phyloP scores from a whole-genome alignment of 2,888 invertebrate genomes.

The Ctena decussata region DNA sequence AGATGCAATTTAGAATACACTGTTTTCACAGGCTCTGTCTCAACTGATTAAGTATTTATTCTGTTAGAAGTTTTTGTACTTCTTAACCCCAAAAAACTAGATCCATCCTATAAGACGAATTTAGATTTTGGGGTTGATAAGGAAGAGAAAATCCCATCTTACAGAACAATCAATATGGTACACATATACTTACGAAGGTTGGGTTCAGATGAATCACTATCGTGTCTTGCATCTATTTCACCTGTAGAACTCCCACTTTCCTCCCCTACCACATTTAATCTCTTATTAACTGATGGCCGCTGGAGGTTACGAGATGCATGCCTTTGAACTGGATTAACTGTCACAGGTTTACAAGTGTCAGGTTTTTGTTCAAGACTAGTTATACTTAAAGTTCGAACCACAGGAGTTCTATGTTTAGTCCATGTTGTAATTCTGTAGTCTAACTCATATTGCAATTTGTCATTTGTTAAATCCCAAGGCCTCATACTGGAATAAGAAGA shows the following conservation, averaged over 20 bases:
- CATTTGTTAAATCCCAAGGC: slow-evolving; percentile 96
- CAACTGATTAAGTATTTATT: too few species aligned
- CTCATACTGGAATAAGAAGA: slow-evolving; percentile 88
- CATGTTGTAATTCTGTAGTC: slow-evolving; percentile 93
- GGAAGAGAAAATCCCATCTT: too few species aligned
- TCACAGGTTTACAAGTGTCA: slow-evolving; percentile 44
- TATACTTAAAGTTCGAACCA: slow-evolving; percentile 91
- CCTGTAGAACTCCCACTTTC: slow-evolving; percentile 79
- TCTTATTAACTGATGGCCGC: slow-evolving; percentile 60
- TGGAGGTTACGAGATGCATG: slow-evolving; percentile 48
- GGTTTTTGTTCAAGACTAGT: slow-evolving; percentile 88
- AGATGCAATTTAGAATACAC: too few species aligned
- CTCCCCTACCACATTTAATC: slow-evolving; percentile 69
- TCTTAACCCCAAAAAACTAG: too few species aligned
- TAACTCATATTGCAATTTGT: slow-evolving; percentile 94
- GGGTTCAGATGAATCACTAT: slow-evolving; percentile 78
- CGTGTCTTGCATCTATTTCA: slow-evolving; percentile 71
- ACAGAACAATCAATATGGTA: too few species aligned
- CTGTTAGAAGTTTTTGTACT: too few species aligned
- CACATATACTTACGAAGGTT: slow-evolving; percentile 57
- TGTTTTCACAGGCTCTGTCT: too few species aligned
- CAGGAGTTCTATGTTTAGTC: slow-evolving; percentile 92
- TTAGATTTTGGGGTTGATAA: too few species aligned
- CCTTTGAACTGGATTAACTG: slow-evolving; percentile 30
- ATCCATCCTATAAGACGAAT: too few species aligned